These are phyloP conservation scores for Eupithecia pulchellata DNA, from an alignment of 2,888 invertebrate genomes.

Conservation along the genomic window DNA sequence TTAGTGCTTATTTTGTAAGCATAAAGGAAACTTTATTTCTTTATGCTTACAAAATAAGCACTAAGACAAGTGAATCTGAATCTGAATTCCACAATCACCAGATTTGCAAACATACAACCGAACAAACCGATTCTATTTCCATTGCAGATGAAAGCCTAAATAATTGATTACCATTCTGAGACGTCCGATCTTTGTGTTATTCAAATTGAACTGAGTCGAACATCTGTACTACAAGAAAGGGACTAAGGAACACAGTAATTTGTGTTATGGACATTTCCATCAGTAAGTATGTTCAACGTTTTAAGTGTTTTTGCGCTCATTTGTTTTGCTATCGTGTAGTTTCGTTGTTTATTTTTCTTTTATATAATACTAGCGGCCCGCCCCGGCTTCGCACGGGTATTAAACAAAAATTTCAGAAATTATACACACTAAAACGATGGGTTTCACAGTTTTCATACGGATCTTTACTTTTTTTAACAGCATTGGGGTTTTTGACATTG, in stretches of 20 bases:
- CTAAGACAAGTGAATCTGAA: too few species aligned
- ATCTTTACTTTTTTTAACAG: too few species aligned
- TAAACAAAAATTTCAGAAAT: too few species aligned
- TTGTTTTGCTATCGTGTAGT: neutral
- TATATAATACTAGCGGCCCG: too few species aligned
- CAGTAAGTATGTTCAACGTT: neutral
- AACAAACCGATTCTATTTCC: constrained; percentile 43
- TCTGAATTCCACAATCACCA: neutral
- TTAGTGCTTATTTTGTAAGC: too few species aligned
- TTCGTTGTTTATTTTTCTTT: too few species aligned
- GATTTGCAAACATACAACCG: constrained; percentile 9
- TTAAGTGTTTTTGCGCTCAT: neutral
- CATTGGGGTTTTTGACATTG: too few species aligned
- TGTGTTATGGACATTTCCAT: neutral
- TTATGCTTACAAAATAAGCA: too few species aligned
- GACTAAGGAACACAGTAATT: constrained; percentile 26
- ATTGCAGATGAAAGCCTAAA: constrained; percentile 67
- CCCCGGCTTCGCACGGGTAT: too few species aligned
- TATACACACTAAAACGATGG: too few species aligned
- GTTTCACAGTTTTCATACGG: too few species aligned
- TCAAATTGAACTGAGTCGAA: constrained; percentile 64
- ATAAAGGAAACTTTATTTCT: too few species aligned
- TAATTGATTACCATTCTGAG: constrained; percentile 72
- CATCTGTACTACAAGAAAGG: constrained; percentile 61
- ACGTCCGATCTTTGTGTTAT: constrained; percentile 65